A percentile compares a stretch with the other conserved stretches of the same genome.
Evolutionary conservation across 2,888 invertebrate genomes (phyloP).

Genomic region (Melanostoma mellinum): DNA sequence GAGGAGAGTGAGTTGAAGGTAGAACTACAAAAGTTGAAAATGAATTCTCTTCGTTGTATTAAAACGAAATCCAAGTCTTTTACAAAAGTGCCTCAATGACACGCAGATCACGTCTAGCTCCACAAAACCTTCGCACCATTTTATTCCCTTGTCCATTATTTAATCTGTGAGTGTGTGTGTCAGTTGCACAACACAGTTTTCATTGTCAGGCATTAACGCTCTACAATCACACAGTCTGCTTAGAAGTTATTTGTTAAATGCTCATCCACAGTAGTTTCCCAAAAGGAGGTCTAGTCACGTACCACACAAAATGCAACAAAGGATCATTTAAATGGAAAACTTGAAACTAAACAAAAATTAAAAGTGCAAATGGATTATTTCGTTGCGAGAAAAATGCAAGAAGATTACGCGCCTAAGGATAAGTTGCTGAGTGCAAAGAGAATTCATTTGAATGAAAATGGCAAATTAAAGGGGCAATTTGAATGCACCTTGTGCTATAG

Average conservation of each 20-base stretch:
- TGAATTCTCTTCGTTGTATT: background rate
- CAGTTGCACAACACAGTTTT: slow-evolving; percentile 1
- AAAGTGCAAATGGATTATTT: slow-evolving; percentile 4
- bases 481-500: too few species aligned
- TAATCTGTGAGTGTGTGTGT: slow-evolving; percentile 17
- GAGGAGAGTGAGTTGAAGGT: background rate
- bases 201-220: slow-evolving; percentile 4
- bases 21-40: too few species aligned
- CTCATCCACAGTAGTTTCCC: background rate
- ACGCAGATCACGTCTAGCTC: slow-evolving; percentile 24
- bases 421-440: too few species aligned
- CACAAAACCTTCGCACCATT: slow-evolving; percentile 2
- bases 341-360: slow-evolving; percentile 11
- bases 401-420: too few species aligned
- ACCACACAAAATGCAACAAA: background rate
- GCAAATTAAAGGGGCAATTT: too few species aligned
- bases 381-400: background rate
- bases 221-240: slow-evolving; percentile 3
- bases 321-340: slow-evolving; percentile 2
- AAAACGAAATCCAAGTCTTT: slow-evolving; percentile 9
- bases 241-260: slow-evolving; percentile 2
- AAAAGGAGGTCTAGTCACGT: slow-evolving; percentile 6
- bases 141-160: slow-evolving; percentile 4
- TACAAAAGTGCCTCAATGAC: slow-evolving; percentile 19
- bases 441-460: too few species aligned